Evolutionary conservation across 2,113 vertebrate species (phyloP).

Genomic region (Numida meleagris): DNA sequence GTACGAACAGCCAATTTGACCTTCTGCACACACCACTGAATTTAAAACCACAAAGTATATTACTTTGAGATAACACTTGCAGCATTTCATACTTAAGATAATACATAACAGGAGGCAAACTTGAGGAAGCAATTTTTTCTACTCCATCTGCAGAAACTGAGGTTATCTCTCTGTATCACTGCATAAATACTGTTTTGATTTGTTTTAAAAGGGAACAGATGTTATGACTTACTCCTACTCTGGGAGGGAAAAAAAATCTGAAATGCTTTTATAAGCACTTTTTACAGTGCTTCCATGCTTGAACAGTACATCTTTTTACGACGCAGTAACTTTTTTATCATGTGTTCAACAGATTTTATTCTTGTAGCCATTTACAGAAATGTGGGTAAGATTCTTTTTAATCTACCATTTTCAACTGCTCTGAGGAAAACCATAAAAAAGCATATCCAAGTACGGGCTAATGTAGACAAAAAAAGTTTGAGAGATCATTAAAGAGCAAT

Average conservation of each 20-base stretch:
- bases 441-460: neutral
- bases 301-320: conserved; percentile 11
- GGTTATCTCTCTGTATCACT: neutral
- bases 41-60: neutral
- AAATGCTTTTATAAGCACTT: conserved; percentile 40
- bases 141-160: neutral
- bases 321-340: conserved; percentile 44
- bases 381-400: conserved; percentile 13
- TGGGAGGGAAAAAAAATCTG: neutral
- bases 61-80: neutral
- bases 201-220: neutral
- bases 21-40: neutral
- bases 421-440: neutral
- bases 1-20: neutral
- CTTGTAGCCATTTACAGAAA: conserved; percentile 16
- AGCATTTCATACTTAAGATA: neutral
- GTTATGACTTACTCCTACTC: neutral
- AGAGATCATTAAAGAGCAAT: neutral
- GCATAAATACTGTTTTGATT: neutral
- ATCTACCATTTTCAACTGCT: neutral
- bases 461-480: neutral
- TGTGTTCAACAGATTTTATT: conserved; percentile 30
- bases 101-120: neutral
- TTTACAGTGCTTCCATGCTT: neutral
- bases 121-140: neutral